These are phyloP conservation scores for Capitulum mitella DNA, from an alignment of 2,888 invertebrate genomes.

Conservation along the genomic window DNA sequence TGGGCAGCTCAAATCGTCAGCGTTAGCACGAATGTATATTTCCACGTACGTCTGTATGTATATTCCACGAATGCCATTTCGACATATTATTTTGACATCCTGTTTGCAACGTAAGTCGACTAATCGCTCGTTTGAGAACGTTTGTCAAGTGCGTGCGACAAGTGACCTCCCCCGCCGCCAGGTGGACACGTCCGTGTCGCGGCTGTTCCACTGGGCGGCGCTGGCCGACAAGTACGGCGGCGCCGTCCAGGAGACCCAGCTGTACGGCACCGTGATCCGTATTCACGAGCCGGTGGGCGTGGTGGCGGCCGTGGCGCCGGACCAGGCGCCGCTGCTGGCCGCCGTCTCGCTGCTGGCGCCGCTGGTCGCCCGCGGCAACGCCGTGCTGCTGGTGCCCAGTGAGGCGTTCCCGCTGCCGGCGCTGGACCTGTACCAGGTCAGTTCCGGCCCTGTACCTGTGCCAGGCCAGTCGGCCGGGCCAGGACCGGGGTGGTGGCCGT, in stretches of 20 bases:
- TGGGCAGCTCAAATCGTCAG: too few species aligned
- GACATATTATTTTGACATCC: too few species aligned
- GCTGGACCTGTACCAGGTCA: constrained; percentile 45
- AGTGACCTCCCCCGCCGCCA: too few species aligned
- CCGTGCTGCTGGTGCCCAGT: constrained; percentile 45
- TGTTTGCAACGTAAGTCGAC: too few species aligned
- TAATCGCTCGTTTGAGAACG: too few species aligned
- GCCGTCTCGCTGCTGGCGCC: constrained; percentile 46
- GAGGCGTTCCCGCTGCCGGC: constrained; percentile 43
- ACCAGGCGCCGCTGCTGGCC: constrained; percentile 43
- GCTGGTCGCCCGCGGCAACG: constrained; percentile 45
- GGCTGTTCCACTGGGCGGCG: constrained; percentile 46
- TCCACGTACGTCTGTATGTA: too few species aligned
- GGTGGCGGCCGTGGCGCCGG: constrained; percentile 46
- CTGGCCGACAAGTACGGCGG: constrained; percentile 46
- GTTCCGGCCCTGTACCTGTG: background rate
- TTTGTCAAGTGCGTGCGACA: too few species aligned
- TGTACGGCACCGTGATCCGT: constrained; percentile 44
- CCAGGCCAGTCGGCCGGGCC: too few species aligned
- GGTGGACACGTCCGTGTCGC: constrained; percentile 42
- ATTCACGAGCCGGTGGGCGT: constrained; percentile 46
- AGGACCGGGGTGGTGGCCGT: too few species aligned
- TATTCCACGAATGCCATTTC: too few species aligned
- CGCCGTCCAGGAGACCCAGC: constrained; percentile 44
- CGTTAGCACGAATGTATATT: too few species aligned